These are phyloP conservation scores for Rhingia campestris DNA, from an alignment of 2,888 invertebrate species.

Conservation along the genomic window DNA sequence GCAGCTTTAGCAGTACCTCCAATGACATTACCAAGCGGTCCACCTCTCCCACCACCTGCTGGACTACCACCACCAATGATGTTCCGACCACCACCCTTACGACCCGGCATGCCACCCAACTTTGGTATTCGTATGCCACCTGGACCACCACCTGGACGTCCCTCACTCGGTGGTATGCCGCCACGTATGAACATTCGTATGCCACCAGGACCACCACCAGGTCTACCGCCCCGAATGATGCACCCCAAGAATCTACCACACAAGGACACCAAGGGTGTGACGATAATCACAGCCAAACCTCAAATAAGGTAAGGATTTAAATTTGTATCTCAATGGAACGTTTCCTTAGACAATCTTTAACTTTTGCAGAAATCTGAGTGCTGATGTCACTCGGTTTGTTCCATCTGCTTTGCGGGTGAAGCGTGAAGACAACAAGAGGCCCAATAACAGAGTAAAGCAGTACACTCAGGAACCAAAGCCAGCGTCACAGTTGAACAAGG, in stretches of 20 bases:
- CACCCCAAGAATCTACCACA: constrained; percentile 90
- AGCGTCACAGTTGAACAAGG: constrained; percentile 79
- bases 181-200: constrained; percentile 85
- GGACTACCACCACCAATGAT: constrained; percentile 83
- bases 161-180: constrained; percentile 86
- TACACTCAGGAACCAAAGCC: constrained; percentile 83
- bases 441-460: constrained; percentile 82
- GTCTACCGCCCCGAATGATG: constrained; percentile 84
- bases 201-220: constrained; percentile 87
- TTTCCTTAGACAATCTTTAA: background rate
- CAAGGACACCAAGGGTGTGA: constrained; percentile 87
- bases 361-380: constrained; percentile 88
- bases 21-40: constrained; percentile 82
- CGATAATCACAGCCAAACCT: constrained; percentile 97
- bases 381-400: constrained; percentile 97
- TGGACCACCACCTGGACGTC: constrained; percentile 84
- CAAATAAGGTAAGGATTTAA: constrained; percentile 88
- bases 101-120: constrained; percentile 82
- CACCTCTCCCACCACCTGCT: constrained; percentile 84
- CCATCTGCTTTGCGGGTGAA: constrained; percentile 96
- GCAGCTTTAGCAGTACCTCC: constrained; percentile 75
- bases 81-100: constrained; percentile 85
- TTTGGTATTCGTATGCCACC: constrained; percentile 80
- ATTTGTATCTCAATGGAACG: background rate
- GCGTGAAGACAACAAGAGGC: constrained; percentile 89